Percentiles rank a stretch among this genome's conserved stretches.
These are phyloP conservation scores for Netelia inedita DNA, from an alignment of 2,888 invertebrate genomes.

Conservation along the genomic window DNA sequence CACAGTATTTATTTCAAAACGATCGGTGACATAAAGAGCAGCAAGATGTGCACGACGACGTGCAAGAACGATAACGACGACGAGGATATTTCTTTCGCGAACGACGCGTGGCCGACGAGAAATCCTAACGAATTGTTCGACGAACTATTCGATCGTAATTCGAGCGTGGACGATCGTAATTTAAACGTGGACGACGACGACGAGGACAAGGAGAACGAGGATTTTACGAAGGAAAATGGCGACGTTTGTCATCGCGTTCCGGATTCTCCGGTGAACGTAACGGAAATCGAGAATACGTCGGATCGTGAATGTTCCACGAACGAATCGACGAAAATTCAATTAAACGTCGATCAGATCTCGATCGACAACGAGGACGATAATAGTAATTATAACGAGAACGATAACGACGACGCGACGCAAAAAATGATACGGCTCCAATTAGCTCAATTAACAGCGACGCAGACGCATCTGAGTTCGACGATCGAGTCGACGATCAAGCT, in stretches of 20 bases:
- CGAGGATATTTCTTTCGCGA: conserved; percentile 62
- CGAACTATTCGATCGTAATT: no score
- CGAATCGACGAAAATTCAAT: conserved; percentile 10
- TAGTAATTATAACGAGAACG: conserved; percentile 24
- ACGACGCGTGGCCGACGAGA: conserved; percentile 72
- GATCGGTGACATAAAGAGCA: conserved; percentile 80
- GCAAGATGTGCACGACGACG: conserved; percentile 64
- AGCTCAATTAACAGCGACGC: conserved; percentile 39
- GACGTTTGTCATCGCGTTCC: not conserved
- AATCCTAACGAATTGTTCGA: conserved; percentile 29
- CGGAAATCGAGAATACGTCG: conserved; percentile 53
- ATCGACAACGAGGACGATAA: conserved; percentile 20
- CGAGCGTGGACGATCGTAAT: not conserved
- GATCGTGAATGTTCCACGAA: not conserved
- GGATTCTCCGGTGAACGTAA: not conserved
- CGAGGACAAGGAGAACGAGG: not conserved
- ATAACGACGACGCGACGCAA: conserved; percentile 22
- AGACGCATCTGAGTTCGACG: conserved; percentile 23
- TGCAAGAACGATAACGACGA: conserved; percentile 53
- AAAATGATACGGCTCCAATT: conserved; percentile 59
- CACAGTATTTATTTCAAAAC: conserved; percentile 84
- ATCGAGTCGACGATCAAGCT: conserved; percentile 36
- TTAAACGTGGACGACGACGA: not conserved
- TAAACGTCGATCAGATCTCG: not conserved
- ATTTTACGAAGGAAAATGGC: conserved; percentile 13